Evolutionary conservation across 2,888 invertebrate species (phyloP).

Genomic region (Podabrus alpinus): DNA sequence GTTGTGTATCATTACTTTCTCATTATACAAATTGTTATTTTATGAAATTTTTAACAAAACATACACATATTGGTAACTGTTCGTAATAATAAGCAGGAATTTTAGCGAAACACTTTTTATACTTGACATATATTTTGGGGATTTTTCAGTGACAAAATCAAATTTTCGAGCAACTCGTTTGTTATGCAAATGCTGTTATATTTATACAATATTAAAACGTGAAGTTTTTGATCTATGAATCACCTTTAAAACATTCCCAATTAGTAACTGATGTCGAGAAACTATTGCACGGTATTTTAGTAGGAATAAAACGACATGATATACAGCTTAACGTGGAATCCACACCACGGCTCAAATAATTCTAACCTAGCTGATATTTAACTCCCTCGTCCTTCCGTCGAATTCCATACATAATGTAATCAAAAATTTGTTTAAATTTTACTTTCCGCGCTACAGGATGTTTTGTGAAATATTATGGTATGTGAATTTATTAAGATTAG

Average conservation of each 20-base stretch:
- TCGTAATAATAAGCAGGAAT: background rate
- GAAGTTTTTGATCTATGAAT: background rate
- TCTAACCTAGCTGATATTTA: too few species aligned
- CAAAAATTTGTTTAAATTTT: too few species aligned
- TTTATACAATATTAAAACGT: too few species aligned
- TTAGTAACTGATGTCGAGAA: background rate
- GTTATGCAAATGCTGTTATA: background rate
- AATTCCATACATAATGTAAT: too few species aligned
- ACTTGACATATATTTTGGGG: background rate
- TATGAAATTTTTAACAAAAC: background rate
- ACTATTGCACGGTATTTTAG: too few species aligned
- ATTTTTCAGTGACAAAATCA: background rate
- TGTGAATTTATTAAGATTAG: background rate
- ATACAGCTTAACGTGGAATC: too few species aligned
- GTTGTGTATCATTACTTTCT: background rate
- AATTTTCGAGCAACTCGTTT: background rate
- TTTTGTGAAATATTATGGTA: too few species aligned
- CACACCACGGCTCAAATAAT: too few species aligned
- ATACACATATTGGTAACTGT: background rate
- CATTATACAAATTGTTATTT: background rate
- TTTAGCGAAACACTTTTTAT: background rate
- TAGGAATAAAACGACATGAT: too few species aligned
- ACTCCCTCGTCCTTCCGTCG: too few species aligned
- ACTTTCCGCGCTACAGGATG: too few species aligned
- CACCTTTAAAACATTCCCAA: background rate